Evolutionary conservation across 2,113 vertebrate species (phyloP).

Genomic region (Capreolus pygargus): DNA sequence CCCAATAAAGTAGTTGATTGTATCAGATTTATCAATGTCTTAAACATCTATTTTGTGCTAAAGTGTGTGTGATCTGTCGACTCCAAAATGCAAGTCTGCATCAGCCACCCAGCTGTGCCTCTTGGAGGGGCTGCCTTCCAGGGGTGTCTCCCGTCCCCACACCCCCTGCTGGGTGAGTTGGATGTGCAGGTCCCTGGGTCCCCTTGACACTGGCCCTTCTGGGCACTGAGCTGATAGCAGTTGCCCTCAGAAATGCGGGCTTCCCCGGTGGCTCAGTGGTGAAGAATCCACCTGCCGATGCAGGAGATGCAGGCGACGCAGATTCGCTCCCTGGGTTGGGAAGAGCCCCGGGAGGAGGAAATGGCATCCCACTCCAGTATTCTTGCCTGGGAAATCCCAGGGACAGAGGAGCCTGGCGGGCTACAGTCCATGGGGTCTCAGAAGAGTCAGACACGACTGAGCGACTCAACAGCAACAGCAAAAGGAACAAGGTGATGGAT

Average conservation of each 20-base stretch:
- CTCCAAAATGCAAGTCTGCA: background rate
- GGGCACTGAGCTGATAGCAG: background rate
- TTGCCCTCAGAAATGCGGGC: too few relatives aligned
- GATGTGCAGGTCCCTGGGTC: rapidly evolving
- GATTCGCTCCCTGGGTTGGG: background rate
- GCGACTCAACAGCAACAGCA: background rate
- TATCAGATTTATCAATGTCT: background rate
- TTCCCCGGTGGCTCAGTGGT: background rate
- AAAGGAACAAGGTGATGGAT: background rate
- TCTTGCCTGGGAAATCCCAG: background rate
- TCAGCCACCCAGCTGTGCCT: rapidly evolving
- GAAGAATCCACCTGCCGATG: background rate
- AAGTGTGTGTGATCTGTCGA: background rate
- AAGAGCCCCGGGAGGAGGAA: background rate
- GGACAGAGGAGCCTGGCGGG: background rate
- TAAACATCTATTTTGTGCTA: background rate
- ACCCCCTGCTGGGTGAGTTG: background rate
- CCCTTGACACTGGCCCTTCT: background rate
- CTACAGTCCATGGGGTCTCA: background rate
- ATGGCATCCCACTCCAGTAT: background rate
- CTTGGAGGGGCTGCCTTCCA: rapidly evolving
- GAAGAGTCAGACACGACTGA: background rate
- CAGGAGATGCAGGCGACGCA: background rate
- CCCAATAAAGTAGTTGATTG: background rate
- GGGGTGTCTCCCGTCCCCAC: rapidly evolving